phyloP scores from a whole-genome alignment of 2,113 vertebrate genomes.

The Saimiri boliviensis region DNA sequence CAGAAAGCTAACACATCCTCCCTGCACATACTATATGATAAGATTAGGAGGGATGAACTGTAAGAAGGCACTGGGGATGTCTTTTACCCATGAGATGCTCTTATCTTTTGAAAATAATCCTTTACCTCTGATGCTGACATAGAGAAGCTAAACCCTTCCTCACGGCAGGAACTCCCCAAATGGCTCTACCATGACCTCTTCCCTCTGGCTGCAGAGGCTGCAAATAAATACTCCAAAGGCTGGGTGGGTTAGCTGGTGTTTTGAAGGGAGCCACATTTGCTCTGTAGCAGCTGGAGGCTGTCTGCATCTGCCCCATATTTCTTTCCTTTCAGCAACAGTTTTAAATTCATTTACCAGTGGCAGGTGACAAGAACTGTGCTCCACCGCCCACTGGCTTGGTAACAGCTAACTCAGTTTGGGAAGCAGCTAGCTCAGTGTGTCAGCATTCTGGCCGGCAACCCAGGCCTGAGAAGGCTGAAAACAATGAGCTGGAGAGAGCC shows the following conservation, averaged over 20 bases:
- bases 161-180: not conserved
- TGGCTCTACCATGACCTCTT: not conserved
- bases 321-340: conserved; percentile 49
- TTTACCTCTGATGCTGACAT: not conserved
- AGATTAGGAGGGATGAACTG: not conserved
- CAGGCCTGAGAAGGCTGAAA: not conserved
- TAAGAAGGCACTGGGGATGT: not conserved
- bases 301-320: not conserved
- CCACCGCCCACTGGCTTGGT: not conserved
- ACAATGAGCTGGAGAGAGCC: not conserved
- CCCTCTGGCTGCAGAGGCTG: not conserved
- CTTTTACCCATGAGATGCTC: not conserved
- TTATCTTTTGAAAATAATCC: not conserved
- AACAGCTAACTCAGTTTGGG: not conserved
- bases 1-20: not conserved
- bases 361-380: conserved; percentile 15
- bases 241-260: not conserved
- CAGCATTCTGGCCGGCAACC: not conserved
- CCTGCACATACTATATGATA: not conserved
- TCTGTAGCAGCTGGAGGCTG: not conserved
- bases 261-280: not conserved
- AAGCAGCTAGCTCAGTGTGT: not conserved
- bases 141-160: not conserved
- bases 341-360: not conserved
- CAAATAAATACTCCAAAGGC: not conserved